Percentiles rank a stretch among this genome's conserved stretches.
phyloP scores from a whole-genome alignment of 2,797 vertebrate species.

The Acrossocheilus wenchowensis region DNA sequence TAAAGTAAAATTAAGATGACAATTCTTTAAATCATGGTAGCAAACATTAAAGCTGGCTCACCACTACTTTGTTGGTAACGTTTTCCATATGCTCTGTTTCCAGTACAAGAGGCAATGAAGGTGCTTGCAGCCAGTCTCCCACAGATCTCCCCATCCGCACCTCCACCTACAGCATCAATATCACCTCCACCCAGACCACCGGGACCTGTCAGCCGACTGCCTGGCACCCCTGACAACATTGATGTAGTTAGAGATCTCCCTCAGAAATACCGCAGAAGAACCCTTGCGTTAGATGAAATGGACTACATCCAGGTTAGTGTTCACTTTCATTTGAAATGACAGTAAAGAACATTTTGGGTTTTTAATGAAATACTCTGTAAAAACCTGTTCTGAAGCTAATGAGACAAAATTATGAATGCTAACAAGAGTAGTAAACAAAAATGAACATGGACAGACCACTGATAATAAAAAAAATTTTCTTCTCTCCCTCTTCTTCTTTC shows the following conservation, averaged over 20 bases:
- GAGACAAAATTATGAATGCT: background rate
- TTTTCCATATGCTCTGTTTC: constrained; percentile 15
- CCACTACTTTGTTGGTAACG: background rate
- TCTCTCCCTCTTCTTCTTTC: constrained; percentile 31
- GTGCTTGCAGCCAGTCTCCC: constrained; percentile 58
- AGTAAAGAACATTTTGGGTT: background rate
- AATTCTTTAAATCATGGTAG: background rate
- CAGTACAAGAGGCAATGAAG: constrained; percentile 75
- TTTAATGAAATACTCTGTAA: background rate
- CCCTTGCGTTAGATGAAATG: constrained; percentile 74
- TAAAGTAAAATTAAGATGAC: background rate
- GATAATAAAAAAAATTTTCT: background rate
- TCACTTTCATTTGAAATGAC: background rate
- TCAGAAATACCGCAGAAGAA: constrained; percentile 78
- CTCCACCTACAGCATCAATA: constrained; percentile 51
- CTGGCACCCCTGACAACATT: constrained; percentile 74
- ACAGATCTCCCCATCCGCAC: constrained; percentile 52
- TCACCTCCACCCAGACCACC: constrained; percentile 62
- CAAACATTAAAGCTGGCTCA: background rate
- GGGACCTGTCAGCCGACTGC: constrained; percentile 62
- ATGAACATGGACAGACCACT: background rate
- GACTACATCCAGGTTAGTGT: constrained; percentile 79
- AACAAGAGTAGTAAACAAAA: background rate
- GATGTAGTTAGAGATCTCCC: constrained; percentile 73
- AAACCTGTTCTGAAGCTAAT: background rate